Conservation (phyloP, 1,140 invertebrate genomes). For the Bombus balteatus region DNA sequence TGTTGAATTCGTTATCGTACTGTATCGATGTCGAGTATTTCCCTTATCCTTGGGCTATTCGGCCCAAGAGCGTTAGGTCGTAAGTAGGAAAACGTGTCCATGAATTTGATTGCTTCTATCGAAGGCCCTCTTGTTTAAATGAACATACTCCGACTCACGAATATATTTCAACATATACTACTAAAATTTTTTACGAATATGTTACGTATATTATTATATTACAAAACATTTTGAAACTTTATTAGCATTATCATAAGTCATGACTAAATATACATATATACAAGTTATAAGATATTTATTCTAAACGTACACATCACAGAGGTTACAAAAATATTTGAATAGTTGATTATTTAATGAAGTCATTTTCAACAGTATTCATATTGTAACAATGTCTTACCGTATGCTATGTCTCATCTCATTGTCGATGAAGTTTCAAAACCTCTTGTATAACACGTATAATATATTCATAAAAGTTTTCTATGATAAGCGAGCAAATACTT, state of each 20-base stretch:
- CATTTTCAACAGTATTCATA: too few species aligned
- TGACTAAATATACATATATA: background rate
- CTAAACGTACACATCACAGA: background rate
- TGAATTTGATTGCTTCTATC: slow-evolving; percentile 1
- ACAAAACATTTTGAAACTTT: background rate
- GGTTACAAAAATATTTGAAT: background rate
- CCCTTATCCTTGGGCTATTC: slow-evolving; percentile 32
- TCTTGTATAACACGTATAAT: background rate
- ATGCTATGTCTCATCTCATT: background rate
- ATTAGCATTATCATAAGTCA: background rate
- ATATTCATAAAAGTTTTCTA: background rate
- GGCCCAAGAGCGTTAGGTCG: slow-evolving; percentile 9
- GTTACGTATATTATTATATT: background rate
- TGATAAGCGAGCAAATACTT: background rate
- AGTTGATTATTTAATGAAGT: background rate
- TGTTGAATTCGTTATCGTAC: slow-evolving; percentile 69
- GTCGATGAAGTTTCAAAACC: background rate
- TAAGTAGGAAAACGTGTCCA: slow-evolving; percentile 17
- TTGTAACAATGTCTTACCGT: background rate
- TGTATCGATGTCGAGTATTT: slow-evolving; percentile 66
- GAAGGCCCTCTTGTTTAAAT: background rate
- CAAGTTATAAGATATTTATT: background rate
- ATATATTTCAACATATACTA: background rate
- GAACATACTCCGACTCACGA: background rate
- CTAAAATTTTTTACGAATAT: background rate